Evolutionary conservation across 2,113 vertebrate genomes (phyloP), one percentile per base, ranked within the genome.

Genomic region (Aspiorhynchus laticeps): DNA sequence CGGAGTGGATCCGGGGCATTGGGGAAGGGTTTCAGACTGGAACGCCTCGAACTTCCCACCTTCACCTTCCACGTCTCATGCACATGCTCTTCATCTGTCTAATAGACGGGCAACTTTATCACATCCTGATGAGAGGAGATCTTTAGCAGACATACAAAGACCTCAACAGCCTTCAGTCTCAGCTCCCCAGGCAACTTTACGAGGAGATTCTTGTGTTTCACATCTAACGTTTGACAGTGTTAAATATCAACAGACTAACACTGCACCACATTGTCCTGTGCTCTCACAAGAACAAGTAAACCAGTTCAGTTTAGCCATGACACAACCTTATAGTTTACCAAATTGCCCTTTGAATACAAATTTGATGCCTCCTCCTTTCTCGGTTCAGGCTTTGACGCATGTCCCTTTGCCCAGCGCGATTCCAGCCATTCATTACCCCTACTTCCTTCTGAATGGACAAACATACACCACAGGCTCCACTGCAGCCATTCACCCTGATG

Each of bases 361-460:
- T 76, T 31, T 73, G n/a, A 26, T 84, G 2, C 15, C 43, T 21
- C 74, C 83, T 24, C 65, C 43, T 65, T 11, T 87, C 48, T 83
- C 76, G 53, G 38, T 59, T 6, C 48, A 36, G 38, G 65, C 85
- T 10, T 65, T 85, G 36, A 77, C 87, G 36, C 69, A 85, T 51
- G 80, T 53, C 2, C 26, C 79, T 53, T 3, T 71, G 26, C 67
- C 85, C 15, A 65, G 21, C 51, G 41, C 51, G 28, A 65, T 85
- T 31, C 26, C 78, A 36, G 59, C 82, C 8, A 65, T 90, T 67
- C 88, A 86, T 65, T 89, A 89, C 48, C 88, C 90, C 31, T 91
- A 78, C 69, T 90, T 91, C 67, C 53, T 91, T 41, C 85, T 89
- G 24, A 90, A 90, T 43, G 88, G 87, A 14, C 79, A 84, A 69